A percentile compares a stretch with the other conserved stretches of the same genome.
Conservation (phyloP, 2,113 vertebrate genomes). For the Oreamnos americanus region DNA sequence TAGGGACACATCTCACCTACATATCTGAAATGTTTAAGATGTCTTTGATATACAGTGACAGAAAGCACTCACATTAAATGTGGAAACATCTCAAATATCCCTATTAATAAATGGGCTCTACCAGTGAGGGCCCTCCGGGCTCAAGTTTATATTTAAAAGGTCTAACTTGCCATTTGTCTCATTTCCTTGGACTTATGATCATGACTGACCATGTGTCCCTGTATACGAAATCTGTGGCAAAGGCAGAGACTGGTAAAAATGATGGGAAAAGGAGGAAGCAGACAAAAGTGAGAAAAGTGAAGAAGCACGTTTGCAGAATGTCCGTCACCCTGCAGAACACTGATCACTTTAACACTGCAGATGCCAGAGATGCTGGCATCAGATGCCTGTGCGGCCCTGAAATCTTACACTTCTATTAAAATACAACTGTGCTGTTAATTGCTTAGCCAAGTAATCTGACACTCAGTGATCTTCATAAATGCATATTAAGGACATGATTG, state of each 20-base stretch:
- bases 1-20: neutral
- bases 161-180: neutral
- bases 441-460: neutral
- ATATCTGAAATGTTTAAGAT: neutral
- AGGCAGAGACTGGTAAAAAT: neutral
- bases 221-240: neutral
- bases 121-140: neutral
- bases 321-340: neutral
- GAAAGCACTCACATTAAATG: neutral
- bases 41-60: neutral
- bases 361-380: neutral
- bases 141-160: neutral
- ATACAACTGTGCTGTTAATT: neutral
- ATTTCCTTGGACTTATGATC: neutral
- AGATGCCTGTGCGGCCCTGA: too few species aligned
- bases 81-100: neutral
- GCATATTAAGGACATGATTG: neutral
- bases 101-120: neutral
- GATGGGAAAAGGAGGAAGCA: neutral
- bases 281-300: neutral
- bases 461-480: neutral
- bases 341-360: too few species aligned
- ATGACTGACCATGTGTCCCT: neutral
- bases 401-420: neutral
- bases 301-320: neutral